These are phyloP conservation scores for Cheiracanthium punctorium DNA, from an alignment of 2,888 invertebrate species.

Conservation along the genomic window DNA sequence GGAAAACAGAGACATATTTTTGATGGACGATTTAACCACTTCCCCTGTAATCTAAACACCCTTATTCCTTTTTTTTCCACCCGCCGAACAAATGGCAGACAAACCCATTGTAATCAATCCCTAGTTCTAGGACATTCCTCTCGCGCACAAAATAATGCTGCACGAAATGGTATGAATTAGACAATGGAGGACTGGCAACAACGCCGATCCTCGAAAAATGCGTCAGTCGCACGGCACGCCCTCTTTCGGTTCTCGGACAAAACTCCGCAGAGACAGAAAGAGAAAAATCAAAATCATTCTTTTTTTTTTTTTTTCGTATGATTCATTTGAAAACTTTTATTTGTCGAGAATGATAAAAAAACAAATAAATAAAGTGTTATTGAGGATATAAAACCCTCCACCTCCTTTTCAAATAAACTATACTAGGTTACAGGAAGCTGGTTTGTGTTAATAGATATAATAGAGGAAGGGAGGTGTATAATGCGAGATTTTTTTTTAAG, in stretches of 20 bases:
- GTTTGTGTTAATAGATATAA: constrained; percentile 63
- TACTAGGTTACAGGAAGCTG: constrained; percentile 60
- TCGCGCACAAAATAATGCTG: constrained; percentile 23
- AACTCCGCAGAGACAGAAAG: constrained; percentile 4
- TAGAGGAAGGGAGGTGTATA: constrained; percentile 38
- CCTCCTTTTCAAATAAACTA: constrained; percentile 45
- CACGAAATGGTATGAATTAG: constrained; percentile 46
- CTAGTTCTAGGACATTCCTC: constrained; percentile 63
- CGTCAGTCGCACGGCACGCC: constrained; percentile 46
- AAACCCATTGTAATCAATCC: constrained; percentile 58
- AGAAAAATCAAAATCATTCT: too few relatives aligned
- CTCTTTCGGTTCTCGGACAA: constrained; percentile 49
- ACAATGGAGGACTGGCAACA: constrained; percentile 57
- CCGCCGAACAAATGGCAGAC: constrained; percentile 36
- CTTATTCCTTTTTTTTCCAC: constrained; percentile 15
- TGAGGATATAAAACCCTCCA: constrained; percentile 34
- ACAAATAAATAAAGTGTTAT: constrained; percentile 24
- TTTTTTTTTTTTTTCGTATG: constrained; percentile 41
- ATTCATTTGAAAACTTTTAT: constrained; percentile 49
- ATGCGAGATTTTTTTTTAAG: constrained; percentile 24
- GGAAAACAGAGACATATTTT: constrained; percentile 41
- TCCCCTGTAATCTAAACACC: constrained; percentile 47
- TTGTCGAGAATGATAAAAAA: constrained; percentile 5
- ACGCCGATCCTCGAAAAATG: too few relatives aligned
- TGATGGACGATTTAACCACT: constrained; percentile 31